Conservation (phyloP, 1,140 invertebrate genomes). For the Aphis gossypii region DNA sequence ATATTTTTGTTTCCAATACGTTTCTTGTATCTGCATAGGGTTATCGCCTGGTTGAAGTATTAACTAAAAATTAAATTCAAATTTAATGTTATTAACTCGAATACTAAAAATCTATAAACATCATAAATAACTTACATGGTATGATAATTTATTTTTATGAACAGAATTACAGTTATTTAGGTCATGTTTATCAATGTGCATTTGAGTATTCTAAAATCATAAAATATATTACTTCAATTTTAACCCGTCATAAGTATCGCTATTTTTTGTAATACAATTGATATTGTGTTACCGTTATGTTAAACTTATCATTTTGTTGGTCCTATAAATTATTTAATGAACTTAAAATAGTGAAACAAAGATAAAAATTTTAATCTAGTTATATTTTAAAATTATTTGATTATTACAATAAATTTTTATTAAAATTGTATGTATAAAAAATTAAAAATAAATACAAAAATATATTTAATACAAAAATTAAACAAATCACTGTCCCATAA, state of each 20-base stretch:
- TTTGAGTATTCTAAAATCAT: constrained; percentile 28
- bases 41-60: constrained; percentile 32
- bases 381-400: no score
- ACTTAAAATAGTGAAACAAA: no score
- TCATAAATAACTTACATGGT: constrained; percentile 8
- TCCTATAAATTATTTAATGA: no score
- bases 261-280: no score
- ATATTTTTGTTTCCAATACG: constrained; percentile 41
- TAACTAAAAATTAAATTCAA: constrained; percentile 13
- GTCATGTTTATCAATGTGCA: not conserved
- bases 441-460: no score
- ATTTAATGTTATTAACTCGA: not conserved
- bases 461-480: no score
- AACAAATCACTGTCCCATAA: no score
- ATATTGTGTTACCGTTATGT: no score
- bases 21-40: constrained; percentile 41
- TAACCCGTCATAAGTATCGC: not conserved
- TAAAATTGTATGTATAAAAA: no score
- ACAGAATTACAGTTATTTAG: not conserved
- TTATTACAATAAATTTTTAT: no score
- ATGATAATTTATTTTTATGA: constrained; percentile 31
- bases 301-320: no score
- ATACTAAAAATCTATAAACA: not conserved
- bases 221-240: not conserved
- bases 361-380: no score